phyloP scores from a whole-genome alignment of 2,113 vertebrate genomes.

The Microtus oregoni region DNA sequence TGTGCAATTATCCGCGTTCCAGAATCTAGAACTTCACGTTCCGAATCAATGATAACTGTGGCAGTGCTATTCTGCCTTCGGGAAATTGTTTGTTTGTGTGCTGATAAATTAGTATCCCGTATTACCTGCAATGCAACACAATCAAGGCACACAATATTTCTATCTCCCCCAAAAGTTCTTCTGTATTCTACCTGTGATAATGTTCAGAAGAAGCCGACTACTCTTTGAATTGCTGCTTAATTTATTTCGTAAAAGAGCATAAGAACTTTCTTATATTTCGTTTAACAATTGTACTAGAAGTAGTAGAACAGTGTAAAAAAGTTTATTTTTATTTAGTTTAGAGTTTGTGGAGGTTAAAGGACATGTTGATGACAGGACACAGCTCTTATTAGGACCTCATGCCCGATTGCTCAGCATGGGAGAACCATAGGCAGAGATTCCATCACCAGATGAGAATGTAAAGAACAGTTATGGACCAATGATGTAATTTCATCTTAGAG shows the following conservation, averaged over 20 bases:
- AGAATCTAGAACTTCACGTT: constrained; percentile 46
- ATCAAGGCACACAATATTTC: not conserved
- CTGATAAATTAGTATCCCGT: not conserved
- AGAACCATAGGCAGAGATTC: not conserved
- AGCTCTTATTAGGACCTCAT: not conserved
- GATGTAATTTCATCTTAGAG: too few relatives aligned
- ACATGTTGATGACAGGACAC: not conserved
- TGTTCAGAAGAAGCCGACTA: too few relatives aligned
- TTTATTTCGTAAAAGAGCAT: not conserved
- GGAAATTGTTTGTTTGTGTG: too few relatives aligned
- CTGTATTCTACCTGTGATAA: not conserved
- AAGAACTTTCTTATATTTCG: not conserved
- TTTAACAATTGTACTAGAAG: not conserved
- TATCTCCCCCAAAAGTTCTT: not conserved
- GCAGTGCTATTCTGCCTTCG: not conserved
- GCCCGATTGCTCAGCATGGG: not conserved
- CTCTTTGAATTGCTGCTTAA: not conserved
- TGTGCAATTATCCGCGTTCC: not conserved
- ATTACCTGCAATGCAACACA: not conserved
- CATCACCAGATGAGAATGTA: not conserved
- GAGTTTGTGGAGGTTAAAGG: not conserved
- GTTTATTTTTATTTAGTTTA: not conserved
- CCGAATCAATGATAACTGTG: not conserved
- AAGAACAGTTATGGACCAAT: not conserved
- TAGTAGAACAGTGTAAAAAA: not conserved